phyloP scores from a whole-genome alignment of 1,140 invertebrate genomes.

The Drosophila athabasca region DNA sequence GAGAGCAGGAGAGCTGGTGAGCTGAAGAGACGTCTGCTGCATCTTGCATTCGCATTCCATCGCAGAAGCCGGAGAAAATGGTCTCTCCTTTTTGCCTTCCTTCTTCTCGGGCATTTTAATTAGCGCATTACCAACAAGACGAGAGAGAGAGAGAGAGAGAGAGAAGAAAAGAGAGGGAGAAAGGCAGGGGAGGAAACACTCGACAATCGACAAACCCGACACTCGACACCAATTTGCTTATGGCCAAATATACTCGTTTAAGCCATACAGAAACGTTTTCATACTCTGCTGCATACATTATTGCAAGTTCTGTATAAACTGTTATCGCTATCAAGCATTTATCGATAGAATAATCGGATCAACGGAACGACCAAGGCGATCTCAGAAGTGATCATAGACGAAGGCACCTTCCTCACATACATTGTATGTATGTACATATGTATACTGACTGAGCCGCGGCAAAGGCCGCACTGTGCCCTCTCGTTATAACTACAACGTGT shows the following conservation, averaged over 20 bases:
- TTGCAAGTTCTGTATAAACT: no score
- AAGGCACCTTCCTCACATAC: no score
- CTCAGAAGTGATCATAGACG: no score
- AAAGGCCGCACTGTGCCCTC: no score
- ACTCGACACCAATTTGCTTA: slow-evolving; percentile 49
- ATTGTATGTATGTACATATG: no score
- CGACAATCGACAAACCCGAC: slow-evolving; percentile 43
- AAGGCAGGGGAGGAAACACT: slow-evolving; percentile 23
- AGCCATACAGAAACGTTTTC: slow-evolving; percentile 7
- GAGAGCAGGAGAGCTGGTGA: neutral
- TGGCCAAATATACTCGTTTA: slow-evolving; percentile 22
- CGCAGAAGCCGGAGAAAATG: slow-evolving; percentile 18
- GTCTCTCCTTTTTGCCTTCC: neutral
- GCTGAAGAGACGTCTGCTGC: slow-evolving; percentile 1
- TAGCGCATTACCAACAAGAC: slow-evolving; percentile 61
- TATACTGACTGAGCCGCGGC: no score
- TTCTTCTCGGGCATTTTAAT: slow-evolving; percentile 58
- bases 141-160: neutral
- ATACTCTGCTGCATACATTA: no score
- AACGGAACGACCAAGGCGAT: no score
- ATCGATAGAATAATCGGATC: no score
- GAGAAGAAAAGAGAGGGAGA: neutral
- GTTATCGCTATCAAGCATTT: no score
- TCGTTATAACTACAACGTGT: no score
- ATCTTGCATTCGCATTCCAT: slow-evolving; percentile 26